These are phyloP conservation scores for Trichogramma pretiosum DNA, from an alignment of 1,140 invertebrate genomes.

Conservation along the genomic window DNA sequence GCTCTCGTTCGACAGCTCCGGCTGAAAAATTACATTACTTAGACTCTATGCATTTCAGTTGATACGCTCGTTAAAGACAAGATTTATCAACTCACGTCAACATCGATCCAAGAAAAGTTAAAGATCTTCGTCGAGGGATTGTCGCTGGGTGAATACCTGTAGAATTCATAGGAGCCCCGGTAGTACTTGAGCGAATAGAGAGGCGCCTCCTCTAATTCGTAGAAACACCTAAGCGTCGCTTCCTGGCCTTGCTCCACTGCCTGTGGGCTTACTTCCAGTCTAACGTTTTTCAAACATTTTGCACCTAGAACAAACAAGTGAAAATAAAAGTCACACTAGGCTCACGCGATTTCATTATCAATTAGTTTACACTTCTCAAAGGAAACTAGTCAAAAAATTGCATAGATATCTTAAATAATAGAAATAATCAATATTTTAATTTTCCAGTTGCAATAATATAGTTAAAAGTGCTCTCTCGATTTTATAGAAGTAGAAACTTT, in stretches of 20 bases:
- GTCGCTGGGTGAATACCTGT: conserved; percentile 60
- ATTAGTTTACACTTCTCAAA: too few species aligned
- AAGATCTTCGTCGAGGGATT: conserved; percentile 61
- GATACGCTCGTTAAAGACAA: background rate
- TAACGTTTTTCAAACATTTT: conserved; percentile 44
- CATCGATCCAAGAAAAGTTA: conserved; percentile 58
- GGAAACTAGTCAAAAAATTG: too few species aligned
- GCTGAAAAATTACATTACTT: conserved; percentile 45
- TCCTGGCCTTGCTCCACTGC: conserved; percentile 57
- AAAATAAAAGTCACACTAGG: too few species aligned
- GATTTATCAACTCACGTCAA: conserved; percentile 57
- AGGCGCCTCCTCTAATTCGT: conserved; percentile 59
- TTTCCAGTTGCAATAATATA: too few species aligned
- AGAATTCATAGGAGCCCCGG: conserved; percentile 62
- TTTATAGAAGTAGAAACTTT: too few species aligned
- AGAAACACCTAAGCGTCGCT: conserved; percentile 60
- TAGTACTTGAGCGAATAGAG: conserved; percentile 80
- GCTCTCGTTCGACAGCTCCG: conserved; percentile 60
- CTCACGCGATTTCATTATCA: too few species aligned
- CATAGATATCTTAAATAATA: too few species aligned
- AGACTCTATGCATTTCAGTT: too few species aligned
- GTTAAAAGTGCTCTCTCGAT: too few species aligned
- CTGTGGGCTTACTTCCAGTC: conserved; percentile 47
- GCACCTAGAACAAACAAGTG: too few species aligned
- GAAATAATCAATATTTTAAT: too few species aligned